Percentiles rank a stretch among this genome's conserved stretches.
These are phyloP conservation scores for Phycodurus eques DNA, from an alignment of 2,113 vertebrate species.

Conservation along the genomic window DNA sequence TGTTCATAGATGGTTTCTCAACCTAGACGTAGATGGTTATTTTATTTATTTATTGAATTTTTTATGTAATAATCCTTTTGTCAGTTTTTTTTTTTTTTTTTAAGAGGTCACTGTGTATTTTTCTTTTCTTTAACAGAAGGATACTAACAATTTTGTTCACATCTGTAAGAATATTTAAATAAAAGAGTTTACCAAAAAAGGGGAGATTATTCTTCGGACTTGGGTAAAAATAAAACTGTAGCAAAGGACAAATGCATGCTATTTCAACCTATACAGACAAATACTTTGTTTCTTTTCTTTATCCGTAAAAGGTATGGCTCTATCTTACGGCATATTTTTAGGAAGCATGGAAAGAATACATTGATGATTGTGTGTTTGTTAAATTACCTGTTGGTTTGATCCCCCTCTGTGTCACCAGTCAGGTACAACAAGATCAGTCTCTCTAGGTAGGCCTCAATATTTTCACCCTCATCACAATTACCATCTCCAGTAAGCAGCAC, in stretches of 20 bases:
- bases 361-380: neutral
- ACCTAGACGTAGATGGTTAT: no score
- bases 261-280: neutral
- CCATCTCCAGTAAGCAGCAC: conserved; percentile 73
- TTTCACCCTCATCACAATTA: conserved; percentile 65
- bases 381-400: conserved; percentile 77
- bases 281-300: neutral
- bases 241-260: no score
- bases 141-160: neutral
- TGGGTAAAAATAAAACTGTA: no score
- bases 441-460: conserved; percentile 78
- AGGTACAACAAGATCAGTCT: conserved; percentile 79
- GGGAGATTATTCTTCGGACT: no score
- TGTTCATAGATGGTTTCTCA: no score
- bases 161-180: neutral
- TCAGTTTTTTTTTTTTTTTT: no score
- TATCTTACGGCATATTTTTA: neutral
- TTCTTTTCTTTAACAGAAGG: no score
- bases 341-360: neutral
- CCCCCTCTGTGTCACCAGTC: conserved; percentile 57
- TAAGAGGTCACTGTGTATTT: no score
- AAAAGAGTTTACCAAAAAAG: neutral
- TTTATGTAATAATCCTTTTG: no score
- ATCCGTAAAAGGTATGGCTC: neutral
- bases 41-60: no score